phyloP scores from a whole-genome alignment of 1,140 invertebrate genomes.

The Brachionus koreanus region DNA sequence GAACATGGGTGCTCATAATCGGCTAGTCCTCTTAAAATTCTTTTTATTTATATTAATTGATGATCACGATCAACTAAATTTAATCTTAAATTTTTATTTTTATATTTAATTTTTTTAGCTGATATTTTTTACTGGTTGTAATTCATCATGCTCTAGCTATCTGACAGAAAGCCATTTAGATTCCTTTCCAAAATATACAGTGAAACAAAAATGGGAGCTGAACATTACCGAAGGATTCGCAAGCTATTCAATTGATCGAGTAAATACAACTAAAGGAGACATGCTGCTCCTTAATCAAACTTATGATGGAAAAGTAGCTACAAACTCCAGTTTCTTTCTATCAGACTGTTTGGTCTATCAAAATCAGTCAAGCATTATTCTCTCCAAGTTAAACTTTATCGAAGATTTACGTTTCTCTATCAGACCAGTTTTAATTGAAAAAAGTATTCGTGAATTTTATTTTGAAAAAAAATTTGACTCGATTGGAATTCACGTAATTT shows the following conservation, averaged over 20 bases:
- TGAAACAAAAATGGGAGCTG: background rate
- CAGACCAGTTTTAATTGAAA: background rate
- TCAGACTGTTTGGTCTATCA: background rate
- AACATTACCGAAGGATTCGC: background rate
- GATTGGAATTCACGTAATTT: background rate
- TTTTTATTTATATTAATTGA: too few species aligned
- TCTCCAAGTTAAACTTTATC: background rate
- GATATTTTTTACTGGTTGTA: background rate
- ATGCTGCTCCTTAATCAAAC: background rate
- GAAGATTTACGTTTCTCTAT: background rate
- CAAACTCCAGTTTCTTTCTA: background rate
- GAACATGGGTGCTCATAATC: too few species aligned
- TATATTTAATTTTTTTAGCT: background rate
- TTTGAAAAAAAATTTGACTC: background rate
- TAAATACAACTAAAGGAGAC: background rate
- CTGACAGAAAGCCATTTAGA: background rate
- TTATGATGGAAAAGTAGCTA: background rate
- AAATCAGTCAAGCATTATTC: background rate
- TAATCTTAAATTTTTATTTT: too few species aligned
- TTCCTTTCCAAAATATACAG: background rate
- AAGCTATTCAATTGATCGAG: background rate
- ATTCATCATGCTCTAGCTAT: background rate
- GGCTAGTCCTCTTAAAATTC: too few species aligned
- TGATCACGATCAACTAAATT: too few species aligned
- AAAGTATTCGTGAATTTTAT: background rate